phyloP scores from a whole-genome alignment of 1,140 invertebrate species.

The Coptotermes formosanus region DNA sequence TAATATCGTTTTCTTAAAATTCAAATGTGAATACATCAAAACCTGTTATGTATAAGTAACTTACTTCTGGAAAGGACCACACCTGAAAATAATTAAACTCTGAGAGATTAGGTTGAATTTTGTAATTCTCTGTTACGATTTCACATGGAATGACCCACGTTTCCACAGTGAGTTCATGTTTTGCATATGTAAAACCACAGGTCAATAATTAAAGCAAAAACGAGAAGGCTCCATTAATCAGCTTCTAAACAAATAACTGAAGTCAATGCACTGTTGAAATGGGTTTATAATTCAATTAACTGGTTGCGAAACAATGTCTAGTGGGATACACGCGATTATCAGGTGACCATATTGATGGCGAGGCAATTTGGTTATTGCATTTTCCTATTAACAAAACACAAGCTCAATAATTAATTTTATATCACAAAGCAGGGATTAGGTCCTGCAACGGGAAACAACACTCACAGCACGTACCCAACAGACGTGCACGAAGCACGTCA shows the following conservation, averaged over 20 bases:
- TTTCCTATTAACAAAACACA: not conserved
- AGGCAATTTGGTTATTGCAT: not conserved
- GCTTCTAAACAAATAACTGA: not conserved
- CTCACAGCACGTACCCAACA: too few relatives aligned
- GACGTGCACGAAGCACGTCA: too few relatives aligned
- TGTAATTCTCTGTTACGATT: too few relatives aligned
- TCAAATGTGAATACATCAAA: too few relatives aligned
- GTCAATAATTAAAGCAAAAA: not conserved
- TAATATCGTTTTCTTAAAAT: too few relatives aligned
- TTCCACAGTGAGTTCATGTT: not conserved
- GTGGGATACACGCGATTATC: not conserved
- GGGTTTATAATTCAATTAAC: conserved; percentile 7
- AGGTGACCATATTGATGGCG: not conserved
- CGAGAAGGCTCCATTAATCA: not conserved
- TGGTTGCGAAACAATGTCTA: not conserved
- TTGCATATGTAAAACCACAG: not conserved
- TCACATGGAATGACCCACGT: too few relatives aligned
- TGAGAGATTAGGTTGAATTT: too few relatives aligned
- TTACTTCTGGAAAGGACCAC: too few relatives aligned
- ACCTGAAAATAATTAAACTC: too few relatives aligned
- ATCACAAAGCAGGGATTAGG: not conserved
- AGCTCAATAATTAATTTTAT: not conserved
- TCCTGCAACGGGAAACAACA: not conserved
- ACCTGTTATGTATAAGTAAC: too few relatives aligned
- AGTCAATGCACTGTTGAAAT: not conserved